These are phyloP conservation scores for Patiria miniata DNA, from an alignment of 35 echinoderm and acorn worm genomes.

Conservation along the genomic window DNA sequence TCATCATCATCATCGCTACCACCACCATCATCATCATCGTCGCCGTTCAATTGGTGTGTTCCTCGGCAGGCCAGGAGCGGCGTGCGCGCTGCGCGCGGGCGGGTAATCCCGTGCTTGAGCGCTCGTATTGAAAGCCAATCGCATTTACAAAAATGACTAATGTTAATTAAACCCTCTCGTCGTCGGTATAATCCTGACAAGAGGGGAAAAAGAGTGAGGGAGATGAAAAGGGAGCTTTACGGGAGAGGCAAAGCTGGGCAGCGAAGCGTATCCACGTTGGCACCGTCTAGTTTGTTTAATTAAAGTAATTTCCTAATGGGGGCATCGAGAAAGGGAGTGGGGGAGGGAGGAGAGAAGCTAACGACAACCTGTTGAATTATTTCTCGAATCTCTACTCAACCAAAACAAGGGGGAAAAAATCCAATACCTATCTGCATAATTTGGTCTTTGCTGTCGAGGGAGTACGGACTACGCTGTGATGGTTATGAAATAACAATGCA, in stretches of 20 bases:
- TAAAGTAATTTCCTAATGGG: slow-evolving; percentile 25
- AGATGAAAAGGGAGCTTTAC: neutral
- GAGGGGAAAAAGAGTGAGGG: neutral
- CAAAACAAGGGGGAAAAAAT: too few species aligned
- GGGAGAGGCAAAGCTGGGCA: neutral
- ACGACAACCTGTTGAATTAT: slow-evolving; percentile 22
- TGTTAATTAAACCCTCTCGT: neutral
- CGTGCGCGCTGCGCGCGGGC: too few species aligned
- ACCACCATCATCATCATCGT: too few species aligned
- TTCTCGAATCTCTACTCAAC: neutral
- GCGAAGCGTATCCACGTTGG: neutral
- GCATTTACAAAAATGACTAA: slow-evolving; percentile 1
- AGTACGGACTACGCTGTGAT: too few species aligned
- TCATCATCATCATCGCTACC: too few species aligned
- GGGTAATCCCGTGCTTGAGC: too few species aligned
- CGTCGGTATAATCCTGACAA: neutral
- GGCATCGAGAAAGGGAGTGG: neutral
- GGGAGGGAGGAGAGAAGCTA: neutral
- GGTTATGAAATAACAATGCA: too few species aligned
- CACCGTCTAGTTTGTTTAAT: slow-evolving; percentile 6
- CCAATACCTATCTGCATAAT: too few species aligned
- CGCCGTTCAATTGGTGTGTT: too few species aligned
- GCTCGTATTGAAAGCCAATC: too few species aligned
- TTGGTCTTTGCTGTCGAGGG: too few species aligned
- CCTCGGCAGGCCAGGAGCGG: too few species aligned